Evolutionary conservation across 2,888 invertebrate species (phyloP), one percentile per base, ranked within the genome.

Genomic region (Drosophila seclusa): DNA sequence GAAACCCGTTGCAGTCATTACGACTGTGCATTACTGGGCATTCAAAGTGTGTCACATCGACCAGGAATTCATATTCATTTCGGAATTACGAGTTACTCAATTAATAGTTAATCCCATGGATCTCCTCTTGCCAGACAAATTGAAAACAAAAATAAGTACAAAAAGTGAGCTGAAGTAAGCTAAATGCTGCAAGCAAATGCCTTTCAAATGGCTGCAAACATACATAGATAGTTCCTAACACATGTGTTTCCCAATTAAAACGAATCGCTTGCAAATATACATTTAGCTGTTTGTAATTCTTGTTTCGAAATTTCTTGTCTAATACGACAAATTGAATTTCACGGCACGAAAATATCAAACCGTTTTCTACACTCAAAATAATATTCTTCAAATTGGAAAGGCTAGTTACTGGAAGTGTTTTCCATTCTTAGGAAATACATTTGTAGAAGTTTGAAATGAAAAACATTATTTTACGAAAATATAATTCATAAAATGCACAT

Each of bases 1-100:
- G 49, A 11, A 77, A 77, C 73, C 78, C 54, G 77, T 77, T 78
- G 54, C 21, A 68, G 49, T 45, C 66, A 45, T 38, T 18, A 70
- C 11, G 16, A 4, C 45, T 45, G 11, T 7, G 21, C 3, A 13
- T 1, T 45, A 7, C 45, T 54, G 27, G 49, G 38, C 36, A 31
- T 34, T 31, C 24, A 60, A 78, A 62, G 74, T 78, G 78, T 52
- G 75, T 61, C 68, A 78, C 38, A 45, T 50, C 24, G 45, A 57
- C 57, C 40, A 10, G 31, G 27, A 48, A 36, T 67, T 11, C 2
- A 49, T 27, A 7, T 27, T 38, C 1, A 38, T 2, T 27, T 54
- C 10, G 3, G 5, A 24, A 34, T 16, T 24, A 4, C 21, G 7
- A 16, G 16, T 24, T 16, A 45, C 45, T 16, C 45, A 45, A 4